These are phyloP conservation scores for Lepus timidus DNA, from an alignment of 2,113 vertebrate species.

Conservation along the genomic window DNA sequence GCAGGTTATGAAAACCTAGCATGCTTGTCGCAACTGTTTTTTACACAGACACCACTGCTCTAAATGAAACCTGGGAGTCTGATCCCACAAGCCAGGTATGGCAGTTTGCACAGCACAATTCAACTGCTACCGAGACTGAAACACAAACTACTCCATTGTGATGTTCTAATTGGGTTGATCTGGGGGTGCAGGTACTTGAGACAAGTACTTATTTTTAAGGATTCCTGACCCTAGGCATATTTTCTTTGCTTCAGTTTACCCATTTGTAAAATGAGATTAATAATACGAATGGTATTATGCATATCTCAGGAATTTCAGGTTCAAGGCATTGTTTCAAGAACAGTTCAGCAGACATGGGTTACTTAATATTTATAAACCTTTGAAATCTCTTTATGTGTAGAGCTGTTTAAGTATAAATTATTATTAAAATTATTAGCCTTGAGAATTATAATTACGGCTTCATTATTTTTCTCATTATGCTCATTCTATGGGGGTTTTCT, in stretches of 20 bases:
- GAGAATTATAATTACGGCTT: conserved; percentile 81
- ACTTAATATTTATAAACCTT: conserved; percentile 74
- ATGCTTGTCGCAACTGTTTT: background rate
- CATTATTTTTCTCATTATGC: conserved; percentile 80
- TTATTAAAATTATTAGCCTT: conserved; percentile 82
- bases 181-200: background rate
- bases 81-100: background rate
- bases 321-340: conserved; percentile 49
- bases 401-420: conserved; percentile 78
- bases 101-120: background rate
- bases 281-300: background rate
- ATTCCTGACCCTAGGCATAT: background rate
- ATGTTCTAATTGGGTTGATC: background rate
- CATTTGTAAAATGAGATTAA: conserved; percentile 35
- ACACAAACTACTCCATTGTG: background rate
- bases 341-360: background rate
- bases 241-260: conserved; percentile 61
- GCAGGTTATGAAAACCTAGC: background rate
- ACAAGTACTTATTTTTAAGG: background rate
- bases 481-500: conserved; percentile 78
- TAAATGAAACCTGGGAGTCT: conserved; percentile 16
- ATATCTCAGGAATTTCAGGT: conserved; percentile 8
- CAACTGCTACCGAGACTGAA: background rate
- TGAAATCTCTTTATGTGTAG: conserved; percentile 71
- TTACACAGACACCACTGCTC: background rate